Conservation (phyloP, 2,888 invertebrate genomes). For the Empis livida region DNA sequence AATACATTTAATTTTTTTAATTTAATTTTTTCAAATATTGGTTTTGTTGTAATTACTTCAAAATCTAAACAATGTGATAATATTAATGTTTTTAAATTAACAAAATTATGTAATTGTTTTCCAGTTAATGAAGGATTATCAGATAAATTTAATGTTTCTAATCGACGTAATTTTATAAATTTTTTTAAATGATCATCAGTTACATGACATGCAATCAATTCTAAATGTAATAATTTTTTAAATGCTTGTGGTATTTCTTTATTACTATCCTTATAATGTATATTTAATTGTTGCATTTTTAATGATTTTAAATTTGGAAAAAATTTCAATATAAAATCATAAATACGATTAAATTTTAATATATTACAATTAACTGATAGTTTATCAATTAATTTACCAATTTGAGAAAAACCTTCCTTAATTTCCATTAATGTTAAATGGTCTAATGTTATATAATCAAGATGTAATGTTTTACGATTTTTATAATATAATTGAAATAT, state of each 20-base stretch:
- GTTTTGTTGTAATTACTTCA: neutral
- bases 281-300: neutral
- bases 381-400: neutral
- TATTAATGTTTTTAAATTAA: neutral
- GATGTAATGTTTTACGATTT: neutral
- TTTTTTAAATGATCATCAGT: neutral
- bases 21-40: neutral
- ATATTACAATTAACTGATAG: neutral
- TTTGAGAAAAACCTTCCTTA: neutral
- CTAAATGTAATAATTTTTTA: neutral
- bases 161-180: neutral
- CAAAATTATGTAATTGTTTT: neutral
- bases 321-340: slow-evolving; percentile 1
- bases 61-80: neutral
- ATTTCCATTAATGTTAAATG: neutral
- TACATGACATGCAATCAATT: neutral
- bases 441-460: neutral
- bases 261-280: neutral
- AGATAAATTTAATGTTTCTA: neutral
- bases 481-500: neutral
- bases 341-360: neutral
- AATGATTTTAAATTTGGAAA: neutral
- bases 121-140: neutral
- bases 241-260: neutral
- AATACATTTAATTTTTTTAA: neutral